These are phyloP conservation scores for Drosophila orosa DNA, from an alignment of 1,140 invertebrate species.

Conservation along the genomic window DNA sequence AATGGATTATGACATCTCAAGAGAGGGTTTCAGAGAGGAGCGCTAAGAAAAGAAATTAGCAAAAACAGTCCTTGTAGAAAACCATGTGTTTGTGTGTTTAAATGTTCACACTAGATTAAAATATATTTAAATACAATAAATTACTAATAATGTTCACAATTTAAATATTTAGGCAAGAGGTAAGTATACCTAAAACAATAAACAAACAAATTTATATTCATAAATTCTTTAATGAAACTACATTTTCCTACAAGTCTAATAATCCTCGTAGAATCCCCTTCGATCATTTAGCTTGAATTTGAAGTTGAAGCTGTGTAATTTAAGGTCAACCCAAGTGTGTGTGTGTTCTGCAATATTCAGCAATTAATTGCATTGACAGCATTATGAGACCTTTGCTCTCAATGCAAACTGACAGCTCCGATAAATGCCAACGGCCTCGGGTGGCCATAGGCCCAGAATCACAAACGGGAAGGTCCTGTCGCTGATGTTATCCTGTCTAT, in stretches of 20 bases:
- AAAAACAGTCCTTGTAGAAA: no score
- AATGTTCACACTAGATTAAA: no score
- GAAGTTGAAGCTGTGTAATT: neutral
- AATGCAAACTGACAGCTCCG: constrained; percentile 68
- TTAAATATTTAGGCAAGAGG: no score
- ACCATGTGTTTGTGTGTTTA: neutral
- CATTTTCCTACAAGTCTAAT: no score
- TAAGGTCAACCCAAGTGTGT: neutral
- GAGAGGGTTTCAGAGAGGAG: neutral
- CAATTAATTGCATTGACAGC: constrained; percentile 79
- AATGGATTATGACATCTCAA: constrained; percentile 65
- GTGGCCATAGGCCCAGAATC: constrained; percentile 12
- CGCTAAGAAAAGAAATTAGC: neutral
- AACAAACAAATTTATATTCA: neutral
- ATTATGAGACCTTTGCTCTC: constrained; percentile 70
- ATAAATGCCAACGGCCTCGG: constrained; percentile 52
- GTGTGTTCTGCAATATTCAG: constrained; percentile 53
- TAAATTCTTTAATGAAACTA: neutral
- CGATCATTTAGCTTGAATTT: neutral
- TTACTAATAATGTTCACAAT: no score
- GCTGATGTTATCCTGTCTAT: constrained; percentile 41
- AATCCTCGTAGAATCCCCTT: neutral
- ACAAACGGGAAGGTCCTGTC: constrained; percentile 16
- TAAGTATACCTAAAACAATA: no score
- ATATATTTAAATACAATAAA: no score